These are phyloP conservation scores for Grus americana DNA, from an alignment of 2,113 vertebrate species.

Conservation along the genomic window DNA sequence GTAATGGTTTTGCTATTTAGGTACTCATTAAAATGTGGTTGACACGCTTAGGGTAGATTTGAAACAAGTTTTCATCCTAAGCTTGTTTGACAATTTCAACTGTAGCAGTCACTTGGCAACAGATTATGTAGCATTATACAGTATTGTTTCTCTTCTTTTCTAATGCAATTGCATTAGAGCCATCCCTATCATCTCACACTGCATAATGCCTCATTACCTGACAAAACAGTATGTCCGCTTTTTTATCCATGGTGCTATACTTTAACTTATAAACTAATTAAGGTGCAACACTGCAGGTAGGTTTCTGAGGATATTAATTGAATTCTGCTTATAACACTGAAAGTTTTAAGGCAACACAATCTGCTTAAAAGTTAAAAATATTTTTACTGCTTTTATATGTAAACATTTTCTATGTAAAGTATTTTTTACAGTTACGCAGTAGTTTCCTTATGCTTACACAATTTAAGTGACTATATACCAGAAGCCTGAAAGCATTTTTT, in stretches of 20 bases:
- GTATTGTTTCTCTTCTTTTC: background rate
- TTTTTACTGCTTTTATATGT: background rate
- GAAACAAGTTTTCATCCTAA: background rate
- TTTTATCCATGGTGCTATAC: background rate
- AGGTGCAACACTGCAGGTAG: background rate
- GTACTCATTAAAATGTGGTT: background rate
- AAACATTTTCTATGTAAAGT: background rate
- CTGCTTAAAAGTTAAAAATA: background rate
- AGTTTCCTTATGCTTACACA: background rate
- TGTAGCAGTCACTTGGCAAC: background rate
- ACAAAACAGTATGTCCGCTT: background rate
- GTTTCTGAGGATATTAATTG: background rate
- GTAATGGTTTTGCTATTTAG: background rate
- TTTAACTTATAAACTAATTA: background rate
- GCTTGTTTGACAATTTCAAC: background rate
- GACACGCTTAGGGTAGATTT: background rate
- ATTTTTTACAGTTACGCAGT: background rate
- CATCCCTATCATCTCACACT: background rate
- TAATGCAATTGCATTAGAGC: background rate
- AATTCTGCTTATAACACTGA: background rate
- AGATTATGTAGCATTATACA: background rate
- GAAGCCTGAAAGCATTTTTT: background rate
- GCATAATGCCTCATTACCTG: rapidly evolving
- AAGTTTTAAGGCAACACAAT: background rate
- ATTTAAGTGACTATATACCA: background rate